Evolutionary conservation across 2,113 vertebrate species (phyloP).

Genomic region (Xiphophorus maculatus): DNA sequence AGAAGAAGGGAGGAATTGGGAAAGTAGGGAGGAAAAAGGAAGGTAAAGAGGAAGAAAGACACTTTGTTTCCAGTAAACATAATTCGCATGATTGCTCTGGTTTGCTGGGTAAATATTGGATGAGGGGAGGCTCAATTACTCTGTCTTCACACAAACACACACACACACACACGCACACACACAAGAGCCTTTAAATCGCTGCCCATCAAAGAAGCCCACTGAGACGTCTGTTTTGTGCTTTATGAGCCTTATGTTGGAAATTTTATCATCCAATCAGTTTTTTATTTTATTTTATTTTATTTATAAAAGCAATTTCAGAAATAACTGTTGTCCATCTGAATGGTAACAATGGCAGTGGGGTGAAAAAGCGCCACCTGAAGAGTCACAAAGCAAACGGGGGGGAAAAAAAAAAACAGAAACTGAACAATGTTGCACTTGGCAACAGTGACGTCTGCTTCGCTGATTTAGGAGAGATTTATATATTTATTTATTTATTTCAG

Average conservation of each 20-base stretch:
- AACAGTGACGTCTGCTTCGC: constrained; percentile 48
- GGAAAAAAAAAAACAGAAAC: background rate
- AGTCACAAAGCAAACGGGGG: background rate
- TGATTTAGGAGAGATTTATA: constrained; percentile 24
- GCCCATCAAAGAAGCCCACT: constrained; percentile 61
- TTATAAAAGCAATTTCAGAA: background rate
- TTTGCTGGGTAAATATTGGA: constrained; percentile 75
- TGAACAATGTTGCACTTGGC: constrained; percentile 20
- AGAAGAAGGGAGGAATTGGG: constrained; percentile 35
- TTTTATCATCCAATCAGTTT: background rate
- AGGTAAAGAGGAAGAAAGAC: constrained; percentile 62
- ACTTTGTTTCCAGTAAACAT: constrained; percentile 68
- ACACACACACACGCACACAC: background rate
- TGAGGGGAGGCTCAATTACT: constrained; percentile 69
- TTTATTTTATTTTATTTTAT: background rate
- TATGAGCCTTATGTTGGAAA: constrained; percentile 12
- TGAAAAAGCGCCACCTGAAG: background rate
- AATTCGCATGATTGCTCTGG: constrained; percentile 69
- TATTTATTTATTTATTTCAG: background rate
- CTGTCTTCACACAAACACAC: constrained; percentile 36
- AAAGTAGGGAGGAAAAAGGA: constrained; percentile 44
- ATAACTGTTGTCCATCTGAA: background rate
- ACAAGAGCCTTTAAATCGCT: constrained; percentile 57
- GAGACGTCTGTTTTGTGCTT: constrained; percentile 23
- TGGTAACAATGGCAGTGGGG: background rate